Evolutionary conservation across 1,140 invertebrate genomes (phyloP).

Genomic region (Aphelinus atriplicis): DNA sequence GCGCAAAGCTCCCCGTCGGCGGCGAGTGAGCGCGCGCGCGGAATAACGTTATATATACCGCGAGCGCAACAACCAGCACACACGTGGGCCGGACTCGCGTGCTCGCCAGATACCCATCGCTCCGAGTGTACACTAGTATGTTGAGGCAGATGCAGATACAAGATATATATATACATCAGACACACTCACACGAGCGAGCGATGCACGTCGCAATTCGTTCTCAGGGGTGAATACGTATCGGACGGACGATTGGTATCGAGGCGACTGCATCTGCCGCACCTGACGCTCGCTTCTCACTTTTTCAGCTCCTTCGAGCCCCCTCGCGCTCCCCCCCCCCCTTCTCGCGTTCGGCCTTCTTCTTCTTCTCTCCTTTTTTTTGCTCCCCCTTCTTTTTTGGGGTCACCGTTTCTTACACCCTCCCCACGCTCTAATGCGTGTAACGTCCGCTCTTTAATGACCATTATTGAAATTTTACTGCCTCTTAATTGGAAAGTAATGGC

Average conservation of each 20-base stretch:
- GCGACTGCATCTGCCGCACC: constrained; percentile 64
- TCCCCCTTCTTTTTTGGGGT: constrained; percentile 22
- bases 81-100: no score
- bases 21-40: no score
- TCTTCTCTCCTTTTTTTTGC: constrained; percentile 36
- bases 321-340: constrained; percentile 27
- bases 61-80: no score
- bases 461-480: constrained; percentile 67
- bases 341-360: constrained; percentile 45
- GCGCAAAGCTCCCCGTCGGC: background rate
- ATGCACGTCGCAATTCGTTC: background rate
- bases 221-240: constrained; percentile 50
- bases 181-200: constrained; percentile 1
- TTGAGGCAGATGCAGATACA: constrained; percentile 38
- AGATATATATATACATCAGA: constrained; percentile 14
- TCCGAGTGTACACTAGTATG: background rate
- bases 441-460: constrained; percentile 65
- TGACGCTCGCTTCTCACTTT: constrained; percentile 54
- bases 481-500: constrained; percentile 66
- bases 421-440: constrained; percentile 50
- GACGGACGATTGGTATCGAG: constrained; percentile 62
- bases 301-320: constrained; percentile 32
- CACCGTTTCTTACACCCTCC: constrained; percentile 45
- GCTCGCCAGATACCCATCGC: no score
- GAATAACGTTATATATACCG: no score